Base-by-base conservation (phyloP, 2,888 invertebrate species). In the Stomorhina lunata region DNA sequence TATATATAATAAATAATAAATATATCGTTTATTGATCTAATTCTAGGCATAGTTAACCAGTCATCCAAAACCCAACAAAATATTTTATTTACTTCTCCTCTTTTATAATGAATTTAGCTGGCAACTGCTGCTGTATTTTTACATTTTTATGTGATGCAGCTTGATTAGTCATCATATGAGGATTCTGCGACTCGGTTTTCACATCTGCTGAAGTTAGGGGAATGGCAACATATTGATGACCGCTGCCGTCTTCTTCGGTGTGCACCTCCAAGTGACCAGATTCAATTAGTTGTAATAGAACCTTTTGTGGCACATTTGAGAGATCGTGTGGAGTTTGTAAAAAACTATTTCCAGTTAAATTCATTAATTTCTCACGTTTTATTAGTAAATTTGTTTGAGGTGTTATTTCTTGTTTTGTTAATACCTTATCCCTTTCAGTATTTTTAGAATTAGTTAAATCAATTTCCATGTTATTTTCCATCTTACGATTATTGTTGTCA, bases 201-300 rank as follows among this genome's bases (percentile, higher is more conserved):
- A n/a, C n/a, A n/a, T n/a, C n/a, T n/a, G n/a, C n/a, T n/a, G n/a
- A n/a, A n/a, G n/a, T n/a, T n/a, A n/a, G n/a, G n/a, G n/a, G n/a
- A n/a, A n/a, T n/a, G n/a, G n/a, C n/a, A n/a, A n/a, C n/a, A n/a
- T n/a, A n/a, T n/a, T n/a, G n/a, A n/a, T n/a, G n/a, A n/a, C n/a
- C n/a, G n/a, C n/a, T n/a, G n/a, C n/a, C n/a, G n/a, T n/a, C 71
- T 79, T 80, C 80, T 57, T 80, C 80, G 10, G 69, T 80, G n/a
- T 80, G 80, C 7, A 75, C 65, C 43, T 80, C 63, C 9, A 80
- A 69, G 37, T 80, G 80, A 0, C 80, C 75, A n/a, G 63, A 34
- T 57, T 75, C 75, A 6, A 80, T 75, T 34, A 80, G 43, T 29
- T 71, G 55, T 22, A 75, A 27, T 1, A 80, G 32, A 48, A 80